These are phyloP conservation scores for Lytechinus pictus DNA, from an alignment of 35 echinoderm and acorn worm genomes.

Conservation along the genomic window DNA sequence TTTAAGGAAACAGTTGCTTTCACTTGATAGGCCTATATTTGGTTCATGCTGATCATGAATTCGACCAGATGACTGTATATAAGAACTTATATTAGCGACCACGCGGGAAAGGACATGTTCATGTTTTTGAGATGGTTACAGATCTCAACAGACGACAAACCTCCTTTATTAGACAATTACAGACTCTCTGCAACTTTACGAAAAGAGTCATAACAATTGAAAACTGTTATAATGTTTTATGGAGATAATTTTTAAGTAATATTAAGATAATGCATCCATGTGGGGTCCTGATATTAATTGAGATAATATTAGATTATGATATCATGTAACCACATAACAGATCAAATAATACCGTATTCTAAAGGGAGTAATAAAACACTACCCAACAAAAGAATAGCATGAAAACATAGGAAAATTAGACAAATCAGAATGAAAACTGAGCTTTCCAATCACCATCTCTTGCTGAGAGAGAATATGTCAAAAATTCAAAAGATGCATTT, in stretches of 20 bases:
- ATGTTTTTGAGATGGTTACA: not conserved
- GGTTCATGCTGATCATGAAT: not conserved
- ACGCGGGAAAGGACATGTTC: not conserved
- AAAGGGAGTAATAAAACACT: not conserved
- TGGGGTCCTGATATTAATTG: not conserved
- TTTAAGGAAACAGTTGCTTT: not conserved
- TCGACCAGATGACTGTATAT: not conserved
- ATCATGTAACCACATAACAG: not conserved
- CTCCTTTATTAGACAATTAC: not conserved
- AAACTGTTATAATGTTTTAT: conserved; percentile 45
- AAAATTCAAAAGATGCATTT: not conserved
- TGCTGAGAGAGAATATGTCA: not conserved
- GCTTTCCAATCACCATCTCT: not conserved
- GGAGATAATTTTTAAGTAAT: not conserved
- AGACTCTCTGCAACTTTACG: not conserved
- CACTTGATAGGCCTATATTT: not conserved
- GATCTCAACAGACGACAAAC: not conserved
- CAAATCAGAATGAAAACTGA: not conserved
- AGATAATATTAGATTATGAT: not conserved
- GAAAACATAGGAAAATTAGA: not conserved
- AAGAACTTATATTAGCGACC: not conserved
- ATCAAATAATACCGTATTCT: not conserved
- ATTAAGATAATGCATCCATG: not conserved
- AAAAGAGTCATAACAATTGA: conserved; percentile 45
- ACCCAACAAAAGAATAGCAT: not conserved